These are phyloP conservation scores for Trichogramma dendrolimi DNA, from an alignment of 2,888 invertebrate species.

Conservation along the genomic window DNA sequence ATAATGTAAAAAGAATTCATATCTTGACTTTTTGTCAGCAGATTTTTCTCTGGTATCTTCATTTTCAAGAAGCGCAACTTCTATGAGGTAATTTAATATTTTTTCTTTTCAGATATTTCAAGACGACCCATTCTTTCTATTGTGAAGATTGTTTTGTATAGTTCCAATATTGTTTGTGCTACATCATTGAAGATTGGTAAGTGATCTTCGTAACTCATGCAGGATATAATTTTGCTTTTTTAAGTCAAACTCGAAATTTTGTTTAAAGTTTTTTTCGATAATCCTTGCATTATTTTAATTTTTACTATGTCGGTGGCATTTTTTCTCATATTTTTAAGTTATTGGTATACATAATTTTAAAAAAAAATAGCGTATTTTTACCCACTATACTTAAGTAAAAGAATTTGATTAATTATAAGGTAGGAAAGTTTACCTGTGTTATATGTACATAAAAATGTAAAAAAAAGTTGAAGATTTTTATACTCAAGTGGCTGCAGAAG, in stretches of 20 bases:
- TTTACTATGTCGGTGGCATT: conserved; percentile 9
- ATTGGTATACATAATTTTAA: conserved; percentile 6
- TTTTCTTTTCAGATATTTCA: not conserved
- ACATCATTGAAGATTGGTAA: conserved; percentile 44
- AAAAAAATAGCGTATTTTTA: conserved; percentile 6
- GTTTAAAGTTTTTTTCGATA: conserved; percentile 12
- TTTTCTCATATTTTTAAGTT: conserved; percentile 13
- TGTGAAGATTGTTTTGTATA: not conserved
- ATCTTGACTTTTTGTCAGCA: not conserved
- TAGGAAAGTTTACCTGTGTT: conserved; percentile 35
- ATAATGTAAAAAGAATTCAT: not conserved
- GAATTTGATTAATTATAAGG: conserved; percentile 30
- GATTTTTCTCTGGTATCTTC: not conserved
- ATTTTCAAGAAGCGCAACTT: not conserved
- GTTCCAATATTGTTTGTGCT: conserved; percentile 8
- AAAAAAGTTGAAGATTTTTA: conserved; percentile 9
- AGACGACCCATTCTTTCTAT: not conserved
- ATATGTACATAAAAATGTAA: conserved; percentile 27
- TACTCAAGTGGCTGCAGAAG: conserved; percentile 11
- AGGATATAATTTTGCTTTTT: conserved; percentile 14
- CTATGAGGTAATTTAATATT: not conserved
- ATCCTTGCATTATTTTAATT: conserved; percentile 2
- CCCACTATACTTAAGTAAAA: conserved; percentile 21
- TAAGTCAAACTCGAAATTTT: not conserved
- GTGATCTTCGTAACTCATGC: conserved; percentile 43